Evolutionary conservation across 2,888 invertebrate genomes (phyloP), one percentile per base, ranked within the genome.

Genomic region (Limnephilus marmoratus): DNA sequence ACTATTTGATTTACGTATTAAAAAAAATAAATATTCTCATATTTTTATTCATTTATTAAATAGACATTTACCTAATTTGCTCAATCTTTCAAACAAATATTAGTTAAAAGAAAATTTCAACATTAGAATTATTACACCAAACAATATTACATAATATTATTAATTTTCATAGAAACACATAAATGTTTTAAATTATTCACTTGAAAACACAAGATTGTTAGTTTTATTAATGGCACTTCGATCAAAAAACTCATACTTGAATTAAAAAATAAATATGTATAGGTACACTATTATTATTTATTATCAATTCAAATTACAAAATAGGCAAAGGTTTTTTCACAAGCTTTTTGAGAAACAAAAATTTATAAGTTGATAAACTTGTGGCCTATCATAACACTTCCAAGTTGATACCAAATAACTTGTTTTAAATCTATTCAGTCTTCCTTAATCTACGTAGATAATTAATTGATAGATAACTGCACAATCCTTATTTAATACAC

Each of bases 361-460:
- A 18, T 53, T 53, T 15, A 68, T 24, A 24, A 18, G 24, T 68
- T 68, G 68, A 68, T 24, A 18, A 68, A 24, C 24, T 68, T 68
- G 24, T 68, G 1, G 68, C 68, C 68, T 24, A n/a, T 24, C 68
- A 9, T 68, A 68, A n/a, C 41, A 34, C 83, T 83, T 41, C 83
- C 83, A 24, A 37, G 24, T 34, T 83, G 83, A 83, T 37, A 31
- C 37, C 83, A 85, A 37, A 85, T 45, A 85, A 85, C 24, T 85
- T 13, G 12, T 85, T 85, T n/a, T 83, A 87, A 87, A 31, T 81
- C 90, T 90, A 90, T 82, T 90, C 90, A 90, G 90, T 90, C 90
- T 82, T 90, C 82, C 90, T 90, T 90, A 90, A 34, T 49, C 49
- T 82, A 68, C 5, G 24, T 68, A 68, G 68, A 18, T 68, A 5